Conservation (phyloP, 2,888 invertebrate genomes). For the Marasmarcha lunaedactyla region DNA sequence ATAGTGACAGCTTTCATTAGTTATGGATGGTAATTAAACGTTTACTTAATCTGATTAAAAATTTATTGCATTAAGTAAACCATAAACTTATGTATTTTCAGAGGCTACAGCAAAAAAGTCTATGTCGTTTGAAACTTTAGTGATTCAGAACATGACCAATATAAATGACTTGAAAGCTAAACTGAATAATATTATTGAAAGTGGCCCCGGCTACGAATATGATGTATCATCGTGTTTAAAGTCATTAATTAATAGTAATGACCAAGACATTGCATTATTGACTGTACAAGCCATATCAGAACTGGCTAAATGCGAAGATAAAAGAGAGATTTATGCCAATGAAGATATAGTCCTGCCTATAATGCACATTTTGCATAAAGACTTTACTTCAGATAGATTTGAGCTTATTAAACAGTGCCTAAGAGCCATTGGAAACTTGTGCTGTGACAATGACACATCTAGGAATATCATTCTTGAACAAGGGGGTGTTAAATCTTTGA, state of each 20-base stretch:
- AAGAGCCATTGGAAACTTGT: conserved; percentile 88
- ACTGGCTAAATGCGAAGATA: conserved; percentile 81
- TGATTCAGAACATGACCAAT: conserved; percentile 50
- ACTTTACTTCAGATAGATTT: conserved; percentile 38
- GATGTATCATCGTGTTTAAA: conserved; percentile 53
- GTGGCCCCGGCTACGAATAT: conserved; percentile 54
- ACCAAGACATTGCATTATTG: conserved; percentile 62
- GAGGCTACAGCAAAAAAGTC: conserved; percentile 48
- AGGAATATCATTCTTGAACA: conserved; percentile 58
- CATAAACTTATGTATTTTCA: conserved; percentile 18
- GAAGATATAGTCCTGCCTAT: conserved; percentile 71
- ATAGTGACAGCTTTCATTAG: too few relatives aligned
- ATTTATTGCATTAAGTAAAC: too few relatives aligned
- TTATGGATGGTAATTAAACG: too few relatives aligned
- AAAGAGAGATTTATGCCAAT: conserved; percentile 78
- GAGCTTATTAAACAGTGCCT: conserved; percentile 79
- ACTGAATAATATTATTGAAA: conserved; percentile 51
- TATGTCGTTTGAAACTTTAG: conserved; percentile 44
- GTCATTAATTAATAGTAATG: conserved; percentile 46
- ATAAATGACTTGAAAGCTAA: conserved; percentile 49
- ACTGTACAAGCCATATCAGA: conserved; percentile 83
- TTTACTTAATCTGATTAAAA: too few relatives aligned
- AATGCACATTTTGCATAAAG: conserved; percentile 58
- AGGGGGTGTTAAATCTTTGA: conserved; percentile 60
- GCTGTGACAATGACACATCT: conserved; percentile 85